phyloP scores from a whole-genome alignment of 2,113 vertebrate species.

The Plectropomus leopardus region DNA sequence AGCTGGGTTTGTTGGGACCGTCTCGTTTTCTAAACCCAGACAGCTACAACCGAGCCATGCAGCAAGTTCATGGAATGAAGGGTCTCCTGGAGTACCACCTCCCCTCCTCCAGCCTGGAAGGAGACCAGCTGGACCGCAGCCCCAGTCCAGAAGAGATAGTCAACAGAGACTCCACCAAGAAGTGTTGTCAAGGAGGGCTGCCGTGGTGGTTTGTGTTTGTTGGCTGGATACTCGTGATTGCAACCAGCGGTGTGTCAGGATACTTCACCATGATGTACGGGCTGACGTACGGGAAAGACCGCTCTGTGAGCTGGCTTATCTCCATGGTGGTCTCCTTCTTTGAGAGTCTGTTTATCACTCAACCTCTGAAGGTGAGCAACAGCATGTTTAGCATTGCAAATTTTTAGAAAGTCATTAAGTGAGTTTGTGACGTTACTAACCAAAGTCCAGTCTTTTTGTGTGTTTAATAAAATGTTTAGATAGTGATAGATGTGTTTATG shows the following conservation, averaged over 20 bases:
- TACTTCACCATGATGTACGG: slow-evolving; percentile 97
- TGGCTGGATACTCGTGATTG: slow-evolving; percentile 91
- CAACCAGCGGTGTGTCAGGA: slow-evolving; percentile 89
- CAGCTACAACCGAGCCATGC: slow-evolving; percentile 87
- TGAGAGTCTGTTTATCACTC: slow-evolving; percentile 95
- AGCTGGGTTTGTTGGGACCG: slow-evolving; percentile 87
- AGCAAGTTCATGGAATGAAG: slow-evolving; percentile 91
- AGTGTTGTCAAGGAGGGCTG: slow-evolving; percentile 83
- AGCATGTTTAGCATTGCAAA: neutral
- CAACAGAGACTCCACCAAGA: slow-evolving; percentile 47
- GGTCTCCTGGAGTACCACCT: slow-evolving; percentile 81
- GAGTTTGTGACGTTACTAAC: too few relatives aligned
- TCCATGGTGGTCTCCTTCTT: slow-evolving; percentile 94
- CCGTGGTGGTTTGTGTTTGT: slow-evolving; percentile 96
- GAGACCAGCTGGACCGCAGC: slow-evolving; percentile 65
- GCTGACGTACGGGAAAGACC: slow-evolving; percentile 91
- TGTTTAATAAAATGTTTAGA: too few relatives aligned
- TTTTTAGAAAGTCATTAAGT: neutral
- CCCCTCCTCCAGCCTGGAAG: slow-evolving; percentile 62
- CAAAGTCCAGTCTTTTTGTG: neutral
- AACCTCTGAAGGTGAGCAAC: slow-evolving; percentile 92
- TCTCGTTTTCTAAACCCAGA: slow-evolving; percentile 84
- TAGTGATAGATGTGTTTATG: too few relatives aligned
- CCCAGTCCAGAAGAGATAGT: slow-evolving; percentile 70
- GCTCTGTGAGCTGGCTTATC: slow-evolving; percentile 94